Evolutionary conservation across 1,140 invertebrate genomes (phyloP).

Genomic region (Centruroides sculpturatus): DNA sequence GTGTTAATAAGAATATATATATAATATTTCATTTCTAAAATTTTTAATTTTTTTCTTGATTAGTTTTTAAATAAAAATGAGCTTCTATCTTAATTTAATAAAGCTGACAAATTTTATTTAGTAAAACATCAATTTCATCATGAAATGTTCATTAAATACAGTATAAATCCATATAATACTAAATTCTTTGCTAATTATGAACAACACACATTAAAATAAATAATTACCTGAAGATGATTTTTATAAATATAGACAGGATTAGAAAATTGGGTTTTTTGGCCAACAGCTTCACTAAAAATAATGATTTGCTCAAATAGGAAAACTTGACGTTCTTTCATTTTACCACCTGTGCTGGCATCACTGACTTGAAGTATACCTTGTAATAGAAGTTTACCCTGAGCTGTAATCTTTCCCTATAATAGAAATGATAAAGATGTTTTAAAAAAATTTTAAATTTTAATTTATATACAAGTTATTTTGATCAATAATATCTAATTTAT

Average conservation of each 20-base stretch:
- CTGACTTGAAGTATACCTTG: slow-evolving; percentile 75
- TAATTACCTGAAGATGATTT: slow-evolving; percentile 80
- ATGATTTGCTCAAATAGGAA: slow-evolving; percentile 98
- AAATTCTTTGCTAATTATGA: not conserved
- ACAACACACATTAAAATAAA: not conserved
- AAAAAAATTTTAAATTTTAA: no score
- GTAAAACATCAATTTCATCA: not conserved
- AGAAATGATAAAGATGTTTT: not conserved
- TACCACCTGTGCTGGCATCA: slow-evolving; percentile 40
- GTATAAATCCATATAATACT: slow-evolving; percentile 7
- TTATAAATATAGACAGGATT: slow-evolving; percentile 94
- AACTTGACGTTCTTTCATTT: slow-evolving; percentile 79
- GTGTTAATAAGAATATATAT: no score
- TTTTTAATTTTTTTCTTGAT: no score
- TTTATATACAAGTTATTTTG: no score
- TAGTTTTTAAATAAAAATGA: not conserved
- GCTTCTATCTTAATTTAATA: not conserved
- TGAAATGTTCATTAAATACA: not conserved
- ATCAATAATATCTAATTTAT: no score
- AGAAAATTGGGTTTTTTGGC: slow-evolving; percentile 84
- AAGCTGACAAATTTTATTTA: not conserved
- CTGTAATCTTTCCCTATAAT: slow-evolving; percentile 85
- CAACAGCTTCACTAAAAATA: slow-evolving; percentile 88
- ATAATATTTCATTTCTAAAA: no score
- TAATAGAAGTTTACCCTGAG: slow-evolving; percentile 86